These are phyloP conservation scores for Drosophila nigromelanica DNA, from an alignment of 1,140 invertebrate species.

Conservation along the genomic window DNA sequence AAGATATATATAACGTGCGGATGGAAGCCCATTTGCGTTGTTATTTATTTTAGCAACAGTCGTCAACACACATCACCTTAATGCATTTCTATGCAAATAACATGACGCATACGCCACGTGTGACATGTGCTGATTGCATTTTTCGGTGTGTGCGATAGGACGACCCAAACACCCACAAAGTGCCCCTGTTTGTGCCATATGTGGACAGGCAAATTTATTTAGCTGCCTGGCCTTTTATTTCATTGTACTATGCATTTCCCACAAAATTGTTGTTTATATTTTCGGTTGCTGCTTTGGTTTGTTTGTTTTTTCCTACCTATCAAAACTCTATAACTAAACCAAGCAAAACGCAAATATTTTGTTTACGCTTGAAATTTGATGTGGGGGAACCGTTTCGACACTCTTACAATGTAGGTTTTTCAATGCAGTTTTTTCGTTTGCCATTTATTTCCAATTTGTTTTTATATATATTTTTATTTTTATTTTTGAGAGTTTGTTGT, in stretches of 20 bases:
- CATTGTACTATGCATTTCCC: neutral
- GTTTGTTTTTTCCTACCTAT: constrained; percentile 7
- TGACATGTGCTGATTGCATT: constrained; percentile 53
- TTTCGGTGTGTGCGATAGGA: neutral
- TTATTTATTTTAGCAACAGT: neutral
- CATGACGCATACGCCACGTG: constrained; percentile 44
- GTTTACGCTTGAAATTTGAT: constrained; percentile 29
- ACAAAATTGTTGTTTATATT: constrained; percentile 6
- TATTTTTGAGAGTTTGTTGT: constrained; percentile 35
- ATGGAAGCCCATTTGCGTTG: constrained; percentile 1
- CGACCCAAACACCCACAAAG: neutral
- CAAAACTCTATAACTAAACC: constrained; percentile 14
- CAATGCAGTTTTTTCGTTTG: constrained; percentile 2
- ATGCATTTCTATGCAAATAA: constrained; percentile 44
- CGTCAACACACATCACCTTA: constrained; percentile 8
- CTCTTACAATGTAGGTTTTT: constrained; percentile 8
- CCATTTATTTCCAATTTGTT: constrained; percentile 4
- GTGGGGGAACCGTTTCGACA: neutral
- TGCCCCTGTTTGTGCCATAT: neutral
- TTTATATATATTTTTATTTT: neutral
- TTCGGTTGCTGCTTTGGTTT: constrained; percentile 2
- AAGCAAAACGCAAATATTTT: constrained; percentile 28
- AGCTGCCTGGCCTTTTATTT: constrained; percentile 27
- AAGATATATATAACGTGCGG: neutral
- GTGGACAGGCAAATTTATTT: constrained; percentile 36